phyloP scores from a whole-genome alignment of 1,140 invertebrate genomes.

The Yoshiicerus persimilis region DNA sequence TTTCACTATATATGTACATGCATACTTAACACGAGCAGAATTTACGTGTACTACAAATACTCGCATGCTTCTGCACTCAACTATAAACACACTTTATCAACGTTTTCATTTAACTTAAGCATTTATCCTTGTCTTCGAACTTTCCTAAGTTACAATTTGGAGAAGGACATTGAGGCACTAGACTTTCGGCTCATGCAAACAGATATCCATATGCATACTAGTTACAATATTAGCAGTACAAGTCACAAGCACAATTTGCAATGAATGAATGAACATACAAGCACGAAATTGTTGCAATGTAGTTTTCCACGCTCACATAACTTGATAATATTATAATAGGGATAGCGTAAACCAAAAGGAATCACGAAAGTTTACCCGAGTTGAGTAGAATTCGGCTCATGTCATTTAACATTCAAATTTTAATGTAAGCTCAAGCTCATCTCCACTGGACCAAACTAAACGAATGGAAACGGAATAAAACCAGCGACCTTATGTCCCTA shows the following conservation, averaged over 20 bases:
- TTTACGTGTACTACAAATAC: too few species aligned
- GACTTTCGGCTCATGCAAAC: neutral
- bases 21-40: neutral
- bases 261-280: neutral
- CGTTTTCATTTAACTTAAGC: neutral
- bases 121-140: neutral
- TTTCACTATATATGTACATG: neutral
- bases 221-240: neutral
- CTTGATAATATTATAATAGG: neutral
- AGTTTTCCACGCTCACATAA: neutral
- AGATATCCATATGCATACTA: neutral
- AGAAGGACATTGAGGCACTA: neutral
- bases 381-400: neutral
- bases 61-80: neutral
- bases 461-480: neutral
- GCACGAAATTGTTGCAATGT: neutral
- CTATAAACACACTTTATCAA: neutral
- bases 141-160: neutral
- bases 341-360: conserved; percentile 20
- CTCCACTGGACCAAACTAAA: neutral
- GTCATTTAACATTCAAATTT: conserved; percentile 23
- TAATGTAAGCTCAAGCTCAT: conserved; percentile 15
- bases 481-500: neutral
- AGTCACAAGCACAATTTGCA: neutral
- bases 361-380: neutral